Evolutionary conservation across 2,888 invertebrate species (phyloP).

Genomic region (Pheosia gnoma): DNA sequence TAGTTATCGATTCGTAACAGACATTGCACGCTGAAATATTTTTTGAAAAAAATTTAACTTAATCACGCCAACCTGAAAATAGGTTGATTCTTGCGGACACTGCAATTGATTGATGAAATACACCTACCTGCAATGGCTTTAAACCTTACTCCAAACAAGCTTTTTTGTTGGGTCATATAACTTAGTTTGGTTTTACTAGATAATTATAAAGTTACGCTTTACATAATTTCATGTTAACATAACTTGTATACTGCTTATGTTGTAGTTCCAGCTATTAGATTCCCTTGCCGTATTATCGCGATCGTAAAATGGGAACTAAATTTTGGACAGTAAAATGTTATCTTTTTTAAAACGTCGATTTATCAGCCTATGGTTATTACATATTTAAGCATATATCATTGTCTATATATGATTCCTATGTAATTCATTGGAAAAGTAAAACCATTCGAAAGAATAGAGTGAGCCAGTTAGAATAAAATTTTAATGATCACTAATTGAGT

Average conservation of each 20-base stretch:
- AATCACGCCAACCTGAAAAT: slow-evolving; percentile 12
- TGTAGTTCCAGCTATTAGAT: slow-evolving; percentile 3
- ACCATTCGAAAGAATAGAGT: not conserved
- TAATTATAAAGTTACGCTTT: not conserved
- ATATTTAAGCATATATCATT: slow-evolving; percentile 26
- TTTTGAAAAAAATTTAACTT: slow-evolving; percentile 18
- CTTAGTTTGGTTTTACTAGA: not conserved
- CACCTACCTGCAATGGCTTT: not conserved
- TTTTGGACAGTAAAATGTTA: slow-evolving; percentile 37
- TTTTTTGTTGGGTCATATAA: too few relatives aligned
- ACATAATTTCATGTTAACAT: not conserved
- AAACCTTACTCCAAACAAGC: too few relatives aligned
- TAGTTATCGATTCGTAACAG: slow-evolving; percentile 57
- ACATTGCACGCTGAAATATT: slow-evolving; percentile 38
- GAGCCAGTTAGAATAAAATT: too few relatives aligned
- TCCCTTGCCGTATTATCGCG: slow-evolving; percentile 19
- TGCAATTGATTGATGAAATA: not conserved
- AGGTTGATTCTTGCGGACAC: not conserved
- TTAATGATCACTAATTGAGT: not conserved
- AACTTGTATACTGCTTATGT: not conserved
- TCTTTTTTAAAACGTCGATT: slow-evolving; percentile 34
- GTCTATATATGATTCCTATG: slow-evolving; percentile 18
- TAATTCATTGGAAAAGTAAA: slow-evolving; percentile 16
- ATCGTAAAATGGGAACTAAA: slow-evolving; percentile 30
- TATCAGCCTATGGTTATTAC: slow-evolving; percentile 22